Evolutionary conservation across 2,113 vertebrate species (phyloP).

Genomic region (Hemiscyllium ocellatum): DNA sequence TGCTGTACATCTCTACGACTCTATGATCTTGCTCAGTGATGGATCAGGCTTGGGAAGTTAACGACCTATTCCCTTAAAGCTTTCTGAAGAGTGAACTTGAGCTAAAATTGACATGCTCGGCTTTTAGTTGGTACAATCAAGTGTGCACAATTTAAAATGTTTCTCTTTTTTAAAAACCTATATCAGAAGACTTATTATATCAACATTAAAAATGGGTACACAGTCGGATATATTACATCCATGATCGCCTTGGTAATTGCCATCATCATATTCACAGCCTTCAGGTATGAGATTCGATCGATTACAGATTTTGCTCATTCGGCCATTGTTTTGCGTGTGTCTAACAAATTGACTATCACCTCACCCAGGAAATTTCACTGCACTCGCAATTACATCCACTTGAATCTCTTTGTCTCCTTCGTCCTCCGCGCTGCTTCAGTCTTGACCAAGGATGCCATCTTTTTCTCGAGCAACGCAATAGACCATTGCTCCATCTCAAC

Average conservation of each 20-base stretch:
- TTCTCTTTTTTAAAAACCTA: slow-evolving; percentile 37
- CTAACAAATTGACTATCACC: background rate
- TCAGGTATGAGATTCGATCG: slow-evolving; percentile 45
- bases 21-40: background rate
- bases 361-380: slow-evolving; percentile 70
- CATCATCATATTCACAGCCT: slow-evolving; percentile 50
- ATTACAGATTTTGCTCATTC: background rate
- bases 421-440: slow-evolving; percentile 67
- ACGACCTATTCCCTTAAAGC: background rate
- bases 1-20: too few species aligned
- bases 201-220: slow-evolving; percentile 56
- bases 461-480: slow-evolving; percentile 66
- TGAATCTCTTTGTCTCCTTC: slow-evolving; percentile 78
- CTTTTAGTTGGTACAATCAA: too few species aligned
- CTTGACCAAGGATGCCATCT: slow-evolving; percentile 68
- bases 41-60: background rate
- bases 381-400: slow-evolving; percentile 80
- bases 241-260: slow-evolving; percentile 52
- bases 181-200: slow-evolving; percentile 51
- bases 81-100: too few species aligned
- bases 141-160: background rate
- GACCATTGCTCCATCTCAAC: slow-evolving; percentile 75
- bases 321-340: background rate
- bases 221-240: slow-evolving; percentile 53
- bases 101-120: background rate